Base-by-base conservation (phyloP, 2,113 vertebrate genomes). In the Nymphicus hollandicus region DNA sequence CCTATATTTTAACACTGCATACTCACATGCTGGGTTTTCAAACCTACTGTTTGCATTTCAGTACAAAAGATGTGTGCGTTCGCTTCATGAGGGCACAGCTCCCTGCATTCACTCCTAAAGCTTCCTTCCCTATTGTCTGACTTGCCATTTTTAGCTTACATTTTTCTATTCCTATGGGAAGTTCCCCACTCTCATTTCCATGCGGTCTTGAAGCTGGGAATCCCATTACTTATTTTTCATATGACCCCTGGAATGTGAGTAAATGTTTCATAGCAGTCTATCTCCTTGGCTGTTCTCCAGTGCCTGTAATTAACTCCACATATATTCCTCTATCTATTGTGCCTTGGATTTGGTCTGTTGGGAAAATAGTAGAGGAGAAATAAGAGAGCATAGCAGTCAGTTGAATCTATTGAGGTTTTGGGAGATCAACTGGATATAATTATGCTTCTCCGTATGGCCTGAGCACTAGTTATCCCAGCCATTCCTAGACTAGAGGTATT, bases 231-330 rank as follows among this genome's bases (percentile, higher is more conserved):
- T 3, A 43, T 91, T 73, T 73, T 89, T 92, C 68, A 10, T 46
- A 37, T 72, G 95, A 93, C 81, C 88, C 81, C 28, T 0, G 3
- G 86, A 96, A 94, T 86, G 85, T 61, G 46, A 91, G 73, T 82
- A 74, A 95, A 87, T 49, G 86, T 91, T 93, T 94, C 90, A 80
- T 18, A 85, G 68, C n/a, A 7, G 4, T 70, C 1, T 83, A 80
- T 96, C 86, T 81, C 35, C 82, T 82, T 90, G 91, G 93, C 89
- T 88, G 49, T 65, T 85, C 81, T 83, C 73, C 77, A 95, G 71
- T 0, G 6, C n/a, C 73, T 49, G 47, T 87, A 95, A 96, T 96
- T 87, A 93, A 63, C 93, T 96, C 83, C 64, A 71, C 65, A 88
- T 69, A 89, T 33, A 95, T 92, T 91, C 47, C 56, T 90, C 65